Conservation (phyloP, 2,113 vertebrate species). For the Trogon surrucura region DNA sequence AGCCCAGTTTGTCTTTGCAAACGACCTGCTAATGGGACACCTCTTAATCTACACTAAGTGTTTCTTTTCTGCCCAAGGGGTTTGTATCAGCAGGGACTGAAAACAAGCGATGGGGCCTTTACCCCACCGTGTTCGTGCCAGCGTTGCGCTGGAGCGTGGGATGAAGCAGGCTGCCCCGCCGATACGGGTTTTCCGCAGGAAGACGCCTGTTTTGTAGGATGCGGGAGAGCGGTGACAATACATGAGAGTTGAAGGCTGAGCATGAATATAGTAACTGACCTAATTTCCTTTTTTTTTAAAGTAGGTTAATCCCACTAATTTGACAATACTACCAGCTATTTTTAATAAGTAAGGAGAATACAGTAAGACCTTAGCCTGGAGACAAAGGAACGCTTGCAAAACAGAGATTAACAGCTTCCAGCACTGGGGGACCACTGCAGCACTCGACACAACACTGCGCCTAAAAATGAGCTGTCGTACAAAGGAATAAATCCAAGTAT, state of each 20-base stretch:
- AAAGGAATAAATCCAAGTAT: background rate
- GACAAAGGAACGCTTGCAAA: background rate
- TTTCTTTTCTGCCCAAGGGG: background rate
- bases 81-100: background rate
- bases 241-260: background rate
- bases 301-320: slow-evolving; percentile 9
- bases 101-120: background rate
- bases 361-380: background rate
- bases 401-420: background rate
- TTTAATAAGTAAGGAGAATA: background rate
- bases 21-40: background rate
- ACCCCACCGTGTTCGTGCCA: fast-evolving
- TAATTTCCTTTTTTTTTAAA: slow-evolving; percentile 27
- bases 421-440: background rate
- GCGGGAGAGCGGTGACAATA: background rate
- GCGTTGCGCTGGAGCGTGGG: background rate
- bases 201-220: background rate
- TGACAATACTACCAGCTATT: background rate
- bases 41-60: background rate
- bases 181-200: background rate
- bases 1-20: background rate
- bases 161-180: background rate
- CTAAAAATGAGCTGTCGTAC: background rate
- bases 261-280: slow-evolving; percentile 7
- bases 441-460: background rate